Evolutionary conservation across 2,113 vertebrate species (phyloP).

Genomic region (Scytalopus superciliaris): DNA sequence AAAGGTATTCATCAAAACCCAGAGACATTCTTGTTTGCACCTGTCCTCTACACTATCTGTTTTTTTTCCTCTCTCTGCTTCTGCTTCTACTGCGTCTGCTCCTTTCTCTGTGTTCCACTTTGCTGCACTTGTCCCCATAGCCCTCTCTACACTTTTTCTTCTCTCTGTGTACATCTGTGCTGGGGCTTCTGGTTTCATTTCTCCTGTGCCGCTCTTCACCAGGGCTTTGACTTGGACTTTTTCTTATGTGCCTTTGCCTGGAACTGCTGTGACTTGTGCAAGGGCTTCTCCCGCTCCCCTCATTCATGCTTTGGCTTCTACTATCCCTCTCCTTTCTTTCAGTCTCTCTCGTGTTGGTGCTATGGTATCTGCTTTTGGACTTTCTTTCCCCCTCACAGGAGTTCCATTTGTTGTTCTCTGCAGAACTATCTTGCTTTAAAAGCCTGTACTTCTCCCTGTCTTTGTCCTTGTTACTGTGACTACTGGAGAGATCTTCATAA

Average conservation of each 20-base stretch:
- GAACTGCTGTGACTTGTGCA: conserved; percentile 50
- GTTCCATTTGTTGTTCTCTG: conserved; percentile 60
- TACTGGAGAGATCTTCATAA: conserved; percentile 65
- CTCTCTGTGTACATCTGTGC: conserved; percentile 16
- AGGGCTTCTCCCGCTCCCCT: conserved; percentile 41
- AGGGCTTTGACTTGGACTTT: conserved; percentile 59
- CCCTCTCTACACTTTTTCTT: background rate
- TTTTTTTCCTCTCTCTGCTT: conserved; percentile 67
- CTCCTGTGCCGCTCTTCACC: conserved; percentile 2
- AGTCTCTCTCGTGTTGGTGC: conserved; percentile 54
- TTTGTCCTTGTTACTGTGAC: conserved; percentile 70
- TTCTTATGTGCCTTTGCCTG: conserved; percentile 65
- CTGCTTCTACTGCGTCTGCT: conserved; percentile 66
- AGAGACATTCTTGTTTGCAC: background rate
- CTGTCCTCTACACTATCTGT: conserved; percentile 43
- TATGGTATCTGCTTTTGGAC: conserved; percentile 67
- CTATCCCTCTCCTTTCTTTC: conserved; percentile 55
- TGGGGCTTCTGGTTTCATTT: conserved; percentile 30
- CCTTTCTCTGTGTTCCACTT: conserved; percentile 15
- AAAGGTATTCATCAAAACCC: background rate
- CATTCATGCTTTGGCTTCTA: conserved; percentile 69
- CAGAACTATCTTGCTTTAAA: conserved; percentile 61
- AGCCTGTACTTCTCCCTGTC: conserved; percentile 50
- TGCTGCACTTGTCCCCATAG: background rate
- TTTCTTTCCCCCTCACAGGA: conserved; percentile 67